phyloP scores from a whole-genome alignment of 2,113 vertebrate genomes.

The Hiodon alosoides region DNA sequence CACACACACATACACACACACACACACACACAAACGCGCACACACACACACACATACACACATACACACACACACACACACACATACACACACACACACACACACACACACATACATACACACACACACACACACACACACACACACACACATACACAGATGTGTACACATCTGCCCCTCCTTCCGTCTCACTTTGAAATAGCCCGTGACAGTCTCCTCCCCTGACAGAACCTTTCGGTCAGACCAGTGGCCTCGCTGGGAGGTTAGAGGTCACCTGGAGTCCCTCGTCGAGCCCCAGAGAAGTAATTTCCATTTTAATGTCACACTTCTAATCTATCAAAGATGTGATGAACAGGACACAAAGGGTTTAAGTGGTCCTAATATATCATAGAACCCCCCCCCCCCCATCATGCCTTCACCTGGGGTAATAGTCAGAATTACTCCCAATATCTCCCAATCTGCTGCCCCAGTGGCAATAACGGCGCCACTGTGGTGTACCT shows the following conservation, averaged over 20 bases:
- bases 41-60: no score
- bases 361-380: slow-evolving; percentile 85
- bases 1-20: no score
- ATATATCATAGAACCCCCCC: slow-evolving; percentile 83
- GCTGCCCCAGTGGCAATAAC: slow-evolving; percentile 78
- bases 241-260: slow-evolving; percentile 76
- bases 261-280: slow-evolving; percentile 72
- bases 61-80: no score
- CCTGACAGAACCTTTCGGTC: slow-evolving; percentile 81
- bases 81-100: no score
- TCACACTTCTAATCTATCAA: slow-evolving; percentile 94
- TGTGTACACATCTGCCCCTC: slow-evolving; percentile 9
- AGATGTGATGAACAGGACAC: slow-evolving; percentile 88
- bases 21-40: no score
- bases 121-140: no score
- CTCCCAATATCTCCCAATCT: slow-evolving; percentile 81
- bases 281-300: slow-evolving; percentile 78
- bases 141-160: no score
- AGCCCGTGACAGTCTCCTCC: slow-evolving; percentile 78
- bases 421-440: slow-evolving; percentile 84
- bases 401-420: slow-evolving; percentile 78
- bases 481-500: slow-evolving; percentile 66
- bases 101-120: background rate
- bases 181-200: slow-evolving; percentile 47
- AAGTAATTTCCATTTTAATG: slow-evolving; percentile 99